phyloP scores from a whole-genome alignment of 1,140 invertebrate species.

The Eupeodes corollae region DNA sequence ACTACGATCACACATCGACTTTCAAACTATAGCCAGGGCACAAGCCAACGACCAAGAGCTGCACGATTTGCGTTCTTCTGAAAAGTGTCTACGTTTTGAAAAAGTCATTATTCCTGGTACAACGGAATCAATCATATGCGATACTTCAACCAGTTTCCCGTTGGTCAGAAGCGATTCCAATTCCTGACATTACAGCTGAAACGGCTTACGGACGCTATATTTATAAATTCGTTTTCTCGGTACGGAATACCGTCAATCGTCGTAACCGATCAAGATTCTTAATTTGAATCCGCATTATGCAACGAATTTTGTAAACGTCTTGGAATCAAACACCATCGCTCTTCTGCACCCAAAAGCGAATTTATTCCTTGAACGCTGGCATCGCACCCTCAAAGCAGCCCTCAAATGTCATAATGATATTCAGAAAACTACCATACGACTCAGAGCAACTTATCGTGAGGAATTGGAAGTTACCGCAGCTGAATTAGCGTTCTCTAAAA shows the following conservation, averaged over 20 bases:
- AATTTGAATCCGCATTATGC: constrained; percentile 23
- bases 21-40: constrained; percentile 9
- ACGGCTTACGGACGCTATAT: constrained; percentile 18
- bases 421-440: constrained; percentile 20
- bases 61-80: not conserved
- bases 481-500: no score
- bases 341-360: no score
- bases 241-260: constrained; percentile 19
- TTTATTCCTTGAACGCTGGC: constrained; percentile 24
- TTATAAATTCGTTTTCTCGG: constrained; percentile 19
- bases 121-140: not conserved
- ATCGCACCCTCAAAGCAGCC: constrained; percentile 23
- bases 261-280: constrained; percentile 21
- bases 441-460: constrained; percentile 17
- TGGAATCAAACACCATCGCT: no score
- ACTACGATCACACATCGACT: constrained; percentile 5
- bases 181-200: constrained; percentile 26
- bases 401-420: constrained; percentile 3
- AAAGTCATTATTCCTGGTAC: not conserved
- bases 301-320: constrained; percentile 10
- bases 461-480: constrained; percentile 33
- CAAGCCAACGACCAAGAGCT: constrained; percentile 17
- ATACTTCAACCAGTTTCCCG: not conserved
- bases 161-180: constrained; percentile 26
- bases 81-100: no score